Conservation (phyloP, 2,888 invertebrate genomes). For the Dioctria linearis region DNA sequence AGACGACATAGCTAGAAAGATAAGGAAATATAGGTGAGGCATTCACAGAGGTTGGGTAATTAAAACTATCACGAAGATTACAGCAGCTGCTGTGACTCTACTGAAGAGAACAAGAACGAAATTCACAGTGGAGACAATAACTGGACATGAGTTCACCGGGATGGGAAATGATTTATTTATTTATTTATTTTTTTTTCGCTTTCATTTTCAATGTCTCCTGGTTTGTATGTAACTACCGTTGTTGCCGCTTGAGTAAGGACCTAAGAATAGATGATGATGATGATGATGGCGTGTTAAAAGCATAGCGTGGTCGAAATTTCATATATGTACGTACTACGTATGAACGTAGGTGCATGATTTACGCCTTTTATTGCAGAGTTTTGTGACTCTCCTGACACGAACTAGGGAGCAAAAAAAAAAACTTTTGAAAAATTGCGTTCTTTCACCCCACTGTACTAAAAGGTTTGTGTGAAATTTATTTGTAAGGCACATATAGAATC, state of each 20-base stretch:
- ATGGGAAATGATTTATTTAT: neutral
- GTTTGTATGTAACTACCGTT: constrained; percentile 8
- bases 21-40: constrained; percentile 1
- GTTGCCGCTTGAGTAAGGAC: constrained; percentile 29
- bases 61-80: constrained; percentile 32
- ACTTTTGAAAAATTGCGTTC: neutral
- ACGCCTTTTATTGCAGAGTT: neutral
- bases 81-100: too few species aligned
- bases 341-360: constrained; percentile 33
- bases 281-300: constrained; percentile 11
- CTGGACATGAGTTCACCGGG: constrained; percentile 21
- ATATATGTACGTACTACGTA: neutral
- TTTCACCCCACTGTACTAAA: too few species aligned
- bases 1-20: neutral
- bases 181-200: too few species aligned
- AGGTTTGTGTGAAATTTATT: neutral
- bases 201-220: neutral
- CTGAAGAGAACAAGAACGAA: neutral
- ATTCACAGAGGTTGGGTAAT: constrained; percentile 27
- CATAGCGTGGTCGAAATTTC: constrained; percentile 21
- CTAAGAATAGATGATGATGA: constrained; percentile 21
- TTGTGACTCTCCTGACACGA: neutral
- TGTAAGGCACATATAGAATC: too few species aligned
- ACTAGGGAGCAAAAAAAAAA: neutral
- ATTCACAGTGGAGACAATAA: neutral